Conservation (phyloP, 92 coral and sea anemone genomes). For the Zoanthus gigantus region DNA sequence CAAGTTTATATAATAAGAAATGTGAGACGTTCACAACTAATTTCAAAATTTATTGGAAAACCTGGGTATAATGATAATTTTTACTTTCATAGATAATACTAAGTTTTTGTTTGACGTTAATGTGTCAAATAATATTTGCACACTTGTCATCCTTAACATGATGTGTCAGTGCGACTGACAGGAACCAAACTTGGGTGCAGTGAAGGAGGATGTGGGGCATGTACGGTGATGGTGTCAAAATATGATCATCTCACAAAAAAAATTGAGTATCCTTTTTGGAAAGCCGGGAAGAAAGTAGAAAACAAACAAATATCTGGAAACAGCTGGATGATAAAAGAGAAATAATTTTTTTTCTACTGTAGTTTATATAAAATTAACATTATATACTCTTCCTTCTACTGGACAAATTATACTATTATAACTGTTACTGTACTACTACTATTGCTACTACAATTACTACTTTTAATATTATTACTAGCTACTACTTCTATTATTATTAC, state of each 20-base stretch:
- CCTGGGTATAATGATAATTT: no score
- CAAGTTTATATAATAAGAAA: no score
- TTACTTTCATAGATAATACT: no score
- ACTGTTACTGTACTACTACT: background rate
- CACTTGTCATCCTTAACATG: background rate
- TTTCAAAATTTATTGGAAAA: no score
- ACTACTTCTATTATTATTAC: background rate
- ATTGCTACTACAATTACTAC: background rate
- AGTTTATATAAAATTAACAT: no score
- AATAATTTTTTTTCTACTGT: no score
- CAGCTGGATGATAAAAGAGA: background rate
- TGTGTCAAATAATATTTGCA: no score
- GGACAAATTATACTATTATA: background rate
- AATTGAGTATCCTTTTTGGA: background rate
- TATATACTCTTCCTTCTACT: background rate
- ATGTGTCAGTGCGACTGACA: slow-evolving; percentile 63
- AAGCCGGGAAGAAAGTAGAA: background rate
- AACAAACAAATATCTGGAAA: background rate
- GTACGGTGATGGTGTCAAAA: slow-evolving; percentile 85
- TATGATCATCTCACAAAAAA: background rate
- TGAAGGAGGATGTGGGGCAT: slow-evolving; percentile 94
- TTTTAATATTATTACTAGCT: no score
- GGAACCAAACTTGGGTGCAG: slow-evolving; percentile 89
- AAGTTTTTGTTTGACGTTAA: no score
- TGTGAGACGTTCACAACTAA: no score